A percentile compares a stretch with the other conserved stretches of the same genome.
phyloP scores from a whole-genome alignment of 1,140 invertebrate genomes.

The Pachyrhynchus sulphureomaculatus region DNA sequence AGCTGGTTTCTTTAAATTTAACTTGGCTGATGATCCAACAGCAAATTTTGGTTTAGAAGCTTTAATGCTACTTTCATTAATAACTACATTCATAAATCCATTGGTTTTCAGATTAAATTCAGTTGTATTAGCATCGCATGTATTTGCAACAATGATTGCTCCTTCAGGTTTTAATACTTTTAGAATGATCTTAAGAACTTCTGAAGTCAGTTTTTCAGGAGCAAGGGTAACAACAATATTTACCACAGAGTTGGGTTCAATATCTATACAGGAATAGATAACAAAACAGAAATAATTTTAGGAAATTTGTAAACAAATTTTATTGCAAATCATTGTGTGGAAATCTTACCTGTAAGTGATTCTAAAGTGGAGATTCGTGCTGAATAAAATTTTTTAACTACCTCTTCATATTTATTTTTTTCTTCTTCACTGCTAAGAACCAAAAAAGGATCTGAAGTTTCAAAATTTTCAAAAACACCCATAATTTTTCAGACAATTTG shows the following conservation, averaged over 20 bases:
- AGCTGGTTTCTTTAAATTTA: slow-evolving; percentile 54
- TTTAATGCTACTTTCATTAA: slow-evolving; percentile 51
- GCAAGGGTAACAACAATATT: neutral
- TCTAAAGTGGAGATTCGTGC: slow-evolving; percentile 1
- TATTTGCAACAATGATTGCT: slow-evolving; percentile 45
- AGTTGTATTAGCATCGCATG: slow-evolving; percentile 48
- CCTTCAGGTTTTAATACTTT: slow-evolving; percentile 48
- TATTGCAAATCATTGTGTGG: slow-evolving; percentile 1
- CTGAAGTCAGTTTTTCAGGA: neutral
- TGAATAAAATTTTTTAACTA: neutral
- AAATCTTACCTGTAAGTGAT: slow-evolving; percentile 6
- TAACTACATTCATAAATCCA: slow-evolving; percentile 62
- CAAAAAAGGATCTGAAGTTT: neutral
- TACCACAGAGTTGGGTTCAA: neutral
- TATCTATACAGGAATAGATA: neutral
- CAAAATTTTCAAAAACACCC: slow-evolving; percentile 16
- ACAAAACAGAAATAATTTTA: neutral
- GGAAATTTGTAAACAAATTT: neutral
- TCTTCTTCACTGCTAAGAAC: slow-evolving; percentile 10
- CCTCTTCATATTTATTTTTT: slow-evolving; percentile 2
- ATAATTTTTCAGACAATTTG: too few species aligned
- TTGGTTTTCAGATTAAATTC: slow-evolving; percentile 60
- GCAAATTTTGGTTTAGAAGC: slow-evolving; percentile 68
- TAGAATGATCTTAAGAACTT: slow-evolving; percentile 16
- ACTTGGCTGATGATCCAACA: slow-evolving; percentile 58